Base-by-base conservation (phyloP, 2,797 vertebrate genomes). In the Lepidocolaptes lacrymiger region DNA sequence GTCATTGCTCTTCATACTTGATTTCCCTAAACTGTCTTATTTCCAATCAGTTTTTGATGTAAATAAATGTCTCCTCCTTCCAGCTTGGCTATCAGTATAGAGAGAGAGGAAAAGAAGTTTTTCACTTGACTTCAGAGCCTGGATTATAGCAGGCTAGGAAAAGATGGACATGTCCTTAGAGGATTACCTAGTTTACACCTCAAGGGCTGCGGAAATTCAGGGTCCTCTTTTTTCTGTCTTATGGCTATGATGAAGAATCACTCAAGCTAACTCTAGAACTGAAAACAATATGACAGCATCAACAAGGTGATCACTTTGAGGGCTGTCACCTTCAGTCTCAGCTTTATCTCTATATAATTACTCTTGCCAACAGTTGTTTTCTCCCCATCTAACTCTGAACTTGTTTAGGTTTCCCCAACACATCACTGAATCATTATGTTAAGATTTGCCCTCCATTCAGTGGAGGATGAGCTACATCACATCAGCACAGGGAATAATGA, bases 221-320 rank as follows among this genome's bases (percentile, higher is more conserved):
- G 15, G 4, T 62, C n/a, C 0, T 6, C 17, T 75, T 56, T 2
- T 2, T 14, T 48, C 10, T 41, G 8, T 80, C 8, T n/a, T 59
- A 24, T 14, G 5, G 5, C 8, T 16, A 48, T 1, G 2, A 43
- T 23, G 13, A 88, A 66, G 51, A 58, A 43, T 32, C 18, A 6
- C 7, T 58, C 9, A 43, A 27, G 4, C 12, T 80, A 28, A 13
- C 15, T 77, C 15, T 63, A 48, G 56, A 68, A 48, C 5, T 15
- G 18, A 84, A 88, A 84, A 20, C 18, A 59, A 2, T 32, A 28
- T 8, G 27, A 30, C 7, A 69, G 3, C 9, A 49, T 23, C 27
- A 62, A 7, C 10, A 68, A 82, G 10, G 10, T 64, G 41, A 8
- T n/a, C 18, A n/a, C 39, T 62, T 28, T 26, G 20, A 80, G 15